A percentile compares a stretch with the other conserved stretches of the same genome.
These are phyloP conservation scores for Monopterus albus DNA, from an alignment of 2,113 vertebrate genomes.

Conservation along the genomic window DNA sequence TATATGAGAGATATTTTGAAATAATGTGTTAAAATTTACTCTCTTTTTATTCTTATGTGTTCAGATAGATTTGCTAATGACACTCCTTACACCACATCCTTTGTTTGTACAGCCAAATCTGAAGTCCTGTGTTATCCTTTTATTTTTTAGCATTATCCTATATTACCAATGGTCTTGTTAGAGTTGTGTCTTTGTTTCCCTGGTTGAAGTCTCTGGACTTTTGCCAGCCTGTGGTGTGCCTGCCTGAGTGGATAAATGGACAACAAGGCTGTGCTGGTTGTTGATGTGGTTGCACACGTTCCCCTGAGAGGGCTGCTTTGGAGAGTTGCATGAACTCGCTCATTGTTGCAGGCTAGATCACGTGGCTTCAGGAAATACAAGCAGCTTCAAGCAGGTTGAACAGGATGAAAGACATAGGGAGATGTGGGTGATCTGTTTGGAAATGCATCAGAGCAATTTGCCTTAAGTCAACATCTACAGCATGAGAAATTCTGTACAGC, in stretches of 20 bases:
- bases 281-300: slow-evolving; percentile 59
- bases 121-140: too few species aligned
- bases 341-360: slow-evolving; percentile 8
- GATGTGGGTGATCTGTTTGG: slow-evolving; percentile 20
- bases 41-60: neutral
- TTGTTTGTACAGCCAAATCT: neutral
- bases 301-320: slow-evolving; percentile 67
- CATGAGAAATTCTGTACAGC: neutral
- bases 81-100: neutral
- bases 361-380: slow-evolving; percentile 20
- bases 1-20: neutral
- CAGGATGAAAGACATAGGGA: slow-evolving; percentile 8
- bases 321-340: slow-evolving; percentile 55
- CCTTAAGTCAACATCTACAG: neutral
- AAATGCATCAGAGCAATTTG: neutral
- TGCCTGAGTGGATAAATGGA: slow-evolving; percentile 47
- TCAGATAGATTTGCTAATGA: neutral
- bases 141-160: neutral
- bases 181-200: slow-evolving; percentile 5
- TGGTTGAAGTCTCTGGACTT: slow-evolving; percentile 14
- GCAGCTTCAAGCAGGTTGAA: slow-evolving; percentile 31
- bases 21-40: too few species aligned
- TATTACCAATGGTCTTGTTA: neutral
- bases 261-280: slow-evolving; percentile 29
- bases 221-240: slow-evolving; percentile 13